Evolutionary conservation across 2,888 invertebrate species (phyloP), one percentile per base, ranked within the genome.

Genomic region (Drosophila mettleri): DNA sequence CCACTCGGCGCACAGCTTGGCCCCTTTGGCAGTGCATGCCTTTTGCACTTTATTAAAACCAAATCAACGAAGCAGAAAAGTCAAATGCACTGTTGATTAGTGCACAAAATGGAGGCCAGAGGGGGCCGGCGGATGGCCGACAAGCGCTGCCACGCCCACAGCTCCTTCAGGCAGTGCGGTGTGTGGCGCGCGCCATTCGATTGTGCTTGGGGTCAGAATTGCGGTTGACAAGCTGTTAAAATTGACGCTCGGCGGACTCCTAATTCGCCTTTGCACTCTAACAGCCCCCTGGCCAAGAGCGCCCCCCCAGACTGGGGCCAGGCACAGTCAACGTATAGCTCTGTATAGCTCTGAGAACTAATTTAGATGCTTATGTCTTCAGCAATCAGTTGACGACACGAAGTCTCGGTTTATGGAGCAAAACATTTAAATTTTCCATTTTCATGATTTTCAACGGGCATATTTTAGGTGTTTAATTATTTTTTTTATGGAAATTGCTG

Each of bases 1-100:
- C 39, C 38, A 10, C 6, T n/a, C n/a, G n/a, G n/a, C 0, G 14
- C 9, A 0, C 45, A 1, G 16, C 8, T 2, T 8, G n/a, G 12
- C 18, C 18, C 24, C 43, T 7, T 14, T 27, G 34, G 33, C 43
- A 43, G n/a, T 43, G 61, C 62, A 66, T 80, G 73, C 86, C 83
- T 70, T 78, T 88, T 89, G 82, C 88, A 85, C 87, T 88, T 77
- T 88, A 83, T 83, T 83, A 88, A 86, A 83, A 74, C 82, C 89
- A 78, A 81, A 78, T 87, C 83, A 83, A 66, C 83, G 79, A 87
- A 81, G 89, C 89, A 68, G 88, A 83, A 83, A 81, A 89, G 75
- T 85, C 83, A 89, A 83, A 89, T 89, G 89, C 83, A 78, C 55
- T 75, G 72, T 69, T 85, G 67, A 89, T 89, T 89, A 87, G 74